Evolutionary conservation across 2,888 invertebrate species (phyloP).

Genomic region (Coelinius sp.): DNA sequence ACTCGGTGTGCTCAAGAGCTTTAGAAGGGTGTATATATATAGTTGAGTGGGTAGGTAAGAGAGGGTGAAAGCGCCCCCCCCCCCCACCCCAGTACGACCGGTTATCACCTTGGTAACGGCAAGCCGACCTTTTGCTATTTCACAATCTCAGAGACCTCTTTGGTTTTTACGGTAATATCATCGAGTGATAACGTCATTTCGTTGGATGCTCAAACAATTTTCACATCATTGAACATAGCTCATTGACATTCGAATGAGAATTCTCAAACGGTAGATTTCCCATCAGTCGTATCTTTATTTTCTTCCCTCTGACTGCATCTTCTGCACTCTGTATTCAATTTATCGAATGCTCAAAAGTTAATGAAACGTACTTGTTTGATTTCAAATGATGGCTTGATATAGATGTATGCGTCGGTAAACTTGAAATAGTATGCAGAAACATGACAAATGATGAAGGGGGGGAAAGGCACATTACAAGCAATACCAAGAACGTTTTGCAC

Average conservation of each 20-base stretch:
- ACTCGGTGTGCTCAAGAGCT: constrained; percentile 16
- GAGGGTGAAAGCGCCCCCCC: constrained; percentile 23
- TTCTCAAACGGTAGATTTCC: too few relatives aligned
- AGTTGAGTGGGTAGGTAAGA: background rate
- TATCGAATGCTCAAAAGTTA: background rate
- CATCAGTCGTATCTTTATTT: background rate
- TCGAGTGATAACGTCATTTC: constrained; percentile 30
- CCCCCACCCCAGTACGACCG: constrained; percentile 28
- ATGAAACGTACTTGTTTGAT: background rate
- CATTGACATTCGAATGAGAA: constrained; percentile 9
- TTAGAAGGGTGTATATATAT: background rate
- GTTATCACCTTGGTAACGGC: constrained; percentile 48
- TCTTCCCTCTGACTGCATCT: background rate
- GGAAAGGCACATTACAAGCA: constrained; percentile 8
- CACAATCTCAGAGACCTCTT: constrained; percentile 35
- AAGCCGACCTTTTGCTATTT: constrained; percentile 32
- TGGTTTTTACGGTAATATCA: constrained; percentile 34
- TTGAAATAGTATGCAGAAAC: constrained; percentile 9
- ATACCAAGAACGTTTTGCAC: background rate
- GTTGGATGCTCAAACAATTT: constrained; percentile 36
- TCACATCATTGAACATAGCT: constrained; percentile 33
- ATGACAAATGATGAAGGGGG: constrained; percentile 13
- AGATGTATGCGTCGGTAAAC: background rate
- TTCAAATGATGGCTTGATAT: background rate
- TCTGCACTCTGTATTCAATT: background rate